Evolutionary conservation across 2,797 vertebrate genomes (phyloP), one percentile per base, ranked within the genome.

Genomic region (Centropyge bicolor): DNA sequence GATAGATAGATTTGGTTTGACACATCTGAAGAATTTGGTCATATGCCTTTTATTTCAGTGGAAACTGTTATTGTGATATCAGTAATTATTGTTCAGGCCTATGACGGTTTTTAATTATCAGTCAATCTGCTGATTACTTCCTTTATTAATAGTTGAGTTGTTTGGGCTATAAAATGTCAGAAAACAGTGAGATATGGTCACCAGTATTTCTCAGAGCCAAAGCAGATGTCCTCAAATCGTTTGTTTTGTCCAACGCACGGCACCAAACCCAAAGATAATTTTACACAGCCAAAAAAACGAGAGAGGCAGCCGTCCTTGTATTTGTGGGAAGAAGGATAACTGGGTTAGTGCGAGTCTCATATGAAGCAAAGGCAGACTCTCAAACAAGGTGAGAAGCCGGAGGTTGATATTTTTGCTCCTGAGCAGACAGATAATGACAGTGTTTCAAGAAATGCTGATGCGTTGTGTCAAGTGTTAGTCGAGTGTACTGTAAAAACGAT

Each of bases 381-480:
- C 45, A 55, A 59, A 35, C 20, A 36, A 57, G 59, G 27, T 59
- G 52, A 60, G 20, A 40, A 40, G 41, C 55, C 3, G 1, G 36
- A 46, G 56, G 76, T 67, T 55, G 68, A 40, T 73, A 57, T 43
- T 70, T 76, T 40, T 46, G 46, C 76, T 71, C 62, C 49, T 7
- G 51, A 79, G 59, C n/a, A 43, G 59, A 65, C 38, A n/a, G 48
- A 75, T 82, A 83, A 86, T 86, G 40, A 82, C 51, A 60, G 66
- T 56, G 70, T 81, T 84, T 76, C 5, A 59, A 61, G 62, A 63
- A 43, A n/a, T 60, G 54, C 43, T 74, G 54, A 35, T 59, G 61
- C 38, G 73, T 36, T 20, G 17, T 81, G 74, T 82, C 62, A 84
- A 82, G 70, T 81, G 75, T 79, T 56, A 72, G 59, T 49, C 27